Evolutionary conservation across 2,113 vertebrate genomes (phyloP).

Genomic region (Tragelaphus strepsiceros): DNA sequence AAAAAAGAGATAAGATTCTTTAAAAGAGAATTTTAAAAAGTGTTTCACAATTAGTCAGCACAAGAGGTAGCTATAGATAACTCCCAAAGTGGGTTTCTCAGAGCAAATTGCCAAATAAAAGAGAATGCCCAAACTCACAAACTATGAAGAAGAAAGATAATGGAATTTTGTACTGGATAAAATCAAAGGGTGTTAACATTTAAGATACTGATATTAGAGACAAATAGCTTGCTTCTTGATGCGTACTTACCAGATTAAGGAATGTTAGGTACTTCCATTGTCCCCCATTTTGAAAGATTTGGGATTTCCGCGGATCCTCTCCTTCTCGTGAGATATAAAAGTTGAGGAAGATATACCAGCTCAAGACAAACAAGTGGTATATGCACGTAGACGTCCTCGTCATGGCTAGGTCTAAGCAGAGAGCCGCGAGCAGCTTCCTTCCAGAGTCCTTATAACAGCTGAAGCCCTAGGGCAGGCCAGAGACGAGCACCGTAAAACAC

Average conservation of each 20-base stretch:
- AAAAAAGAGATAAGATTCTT: neutral
- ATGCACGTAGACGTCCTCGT: slow-evolving; percentile 1
- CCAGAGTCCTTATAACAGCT: neutral
- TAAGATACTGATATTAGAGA: slow-evolving; percentile 58
- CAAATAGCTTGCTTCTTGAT: slow-evolving; percentile 49
- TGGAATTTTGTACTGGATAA: neutral
- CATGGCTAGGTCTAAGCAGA: slow-evolving; percentile 55
- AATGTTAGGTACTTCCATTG: slow-evolving; percentile 83
- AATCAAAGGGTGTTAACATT: neutral
- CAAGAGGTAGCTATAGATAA: neutral
- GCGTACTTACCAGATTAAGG: slow-evolving; percentile 84
- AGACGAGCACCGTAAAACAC: neutral
- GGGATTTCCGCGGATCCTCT: slow-evolving; percentile 22
- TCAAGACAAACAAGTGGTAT: slow-evolving; percentile 76
- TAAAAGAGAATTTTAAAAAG: neutral
- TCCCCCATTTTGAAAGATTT: slow-evolving; percentile 71
- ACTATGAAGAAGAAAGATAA: neutral
- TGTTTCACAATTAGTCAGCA: neutral
- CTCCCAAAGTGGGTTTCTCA: neutral
- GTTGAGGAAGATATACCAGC: slow-evolving; percentile 79
- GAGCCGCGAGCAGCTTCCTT: neutral
- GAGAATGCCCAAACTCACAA: neutral
- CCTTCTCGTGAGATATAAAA: slow-evolving; percentile 31
- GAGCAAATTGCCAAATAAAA: neutral
- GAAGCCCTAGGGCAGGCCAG: neutral